Percentiles rank a stretch among this genome's conserved stretches.
phyloP scores from a whole-genome alignment of 2,797 vertebrate species.

The Podarcis siculus region DNA sequence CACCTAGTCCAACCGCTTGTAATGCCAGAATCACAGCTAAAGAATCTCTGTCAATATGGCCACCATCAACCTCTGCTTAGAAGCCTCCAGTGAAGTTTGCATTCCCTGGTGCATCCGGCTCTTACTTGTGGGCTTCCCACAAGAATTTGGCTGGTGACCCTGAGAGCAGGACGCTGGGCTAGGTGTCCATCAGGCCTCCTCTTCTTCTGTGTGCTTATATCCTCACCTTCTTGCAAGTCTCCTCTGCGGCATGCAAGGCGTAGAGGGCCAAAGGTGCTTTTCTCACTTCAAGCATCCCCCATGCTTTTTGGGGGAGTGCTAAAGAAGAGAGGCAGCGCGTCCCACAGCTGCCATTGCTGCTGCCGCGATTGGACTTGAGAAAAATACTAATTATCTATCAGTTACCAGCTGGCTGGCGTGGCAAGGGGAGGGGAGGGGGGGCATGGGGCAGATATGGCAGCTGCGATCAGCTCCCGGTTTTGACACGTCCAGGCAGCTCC shows the following conservation, averaged over 20 bases:
- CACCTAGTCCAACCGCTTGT: too few species aligned
- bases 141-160: too few species aligned
- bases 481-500: constrained; percentile 82
- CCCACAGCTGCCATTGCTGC: background rate
- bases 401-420: constrained; percentile 66
- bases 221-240: rapidly evolving
- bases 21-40: too few species aligned
- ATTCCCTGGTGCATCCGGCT: too few species aligned
- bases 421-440: constrained; percentile 22
- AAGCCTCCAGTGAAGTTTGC: too few species aligned
- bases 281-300: constrained; percentile 15
- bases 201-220: too few species aligned
- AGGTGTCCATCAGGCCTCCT: too few species aligned
- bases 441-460: constrained; percentile 21
- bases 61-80: too few species aligned
- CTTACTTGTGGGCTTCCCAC: too few species aligned
- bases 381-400: constrained; percentile 76
- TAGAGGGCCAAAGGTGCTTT: constrained; percentile 63
- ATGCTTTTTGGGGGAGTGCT: background rate
- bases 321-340: background rate
- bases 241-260: background rate
- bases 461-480: constrained; percentile 18
- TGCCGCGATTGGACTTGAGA: constrained; percentile 63
- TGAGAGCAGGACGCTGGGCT: too few species aligned
- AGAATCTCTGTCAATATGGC: too few species aligned